Evolutionary conservation across 2,797 vertebrate species (phyloP).

Genomic region (Nasua narica): DNA sequence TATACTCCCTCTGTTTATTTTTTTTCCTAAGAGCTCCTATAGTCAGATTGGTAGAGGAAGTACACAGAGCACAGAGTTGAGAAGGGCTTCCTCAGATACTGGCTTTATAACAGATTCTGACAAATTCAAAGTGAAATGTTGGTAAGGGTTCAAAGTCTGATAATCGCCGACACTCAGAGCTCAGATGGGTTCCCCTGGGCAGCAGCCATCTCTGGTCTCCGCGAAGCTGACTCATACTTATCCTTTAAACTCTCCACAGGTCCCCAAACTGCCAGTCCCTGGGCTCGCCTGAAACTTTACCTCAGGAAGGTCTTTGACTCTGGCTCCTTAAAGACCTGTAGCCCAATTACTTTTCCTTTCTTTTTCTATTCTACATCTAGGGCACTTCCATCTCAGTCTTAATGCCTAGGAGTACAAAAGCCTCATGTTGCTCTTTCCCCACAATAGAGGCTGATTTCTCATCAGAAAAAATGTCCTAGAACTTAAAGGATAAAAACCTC

Average conservation of each 20-base stretch:
- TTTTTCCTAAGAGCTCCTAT: neutral
- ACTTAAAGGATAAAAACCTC: neutral
- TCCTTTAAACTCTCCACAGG: neutral
- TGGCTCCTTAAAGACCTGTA: too few relatives aligned
- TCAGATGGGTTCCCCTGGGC: neutral
- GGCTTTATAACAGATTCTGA: neutral
- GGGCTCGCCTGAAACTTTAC: neutral
- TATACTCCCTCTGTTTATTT: neutral
- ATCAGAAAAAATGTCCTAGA: neutral
- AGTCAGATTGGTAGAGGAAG: neutral
- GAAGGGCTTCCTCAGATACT: neutral
- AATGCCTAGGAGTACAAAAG: neutral
- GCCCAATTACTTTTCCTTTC: neutral
- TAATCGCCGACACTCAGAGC: neutral
- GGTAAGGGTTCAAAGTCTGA: neutral
- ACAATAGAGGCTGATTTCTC: constrained; percentile 38
- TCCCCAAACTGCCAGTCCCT: fast-evolving
- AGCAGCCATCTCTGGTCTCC: neutral
- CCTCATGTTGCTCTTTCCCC: neutral
- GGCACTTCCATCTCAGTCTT: neutral
- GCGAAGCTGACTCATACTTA: neutral
- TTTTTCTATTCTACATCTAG: neutral
- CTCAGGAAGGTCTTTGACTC: neutral
- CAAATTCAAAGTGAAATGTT: neutral
- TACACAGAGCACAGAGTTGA: neutral